Evolutionary conservation across 2,888 invertebrate genomes (phyloP).

Genomic region (Epinotia demarniana): DNA sequence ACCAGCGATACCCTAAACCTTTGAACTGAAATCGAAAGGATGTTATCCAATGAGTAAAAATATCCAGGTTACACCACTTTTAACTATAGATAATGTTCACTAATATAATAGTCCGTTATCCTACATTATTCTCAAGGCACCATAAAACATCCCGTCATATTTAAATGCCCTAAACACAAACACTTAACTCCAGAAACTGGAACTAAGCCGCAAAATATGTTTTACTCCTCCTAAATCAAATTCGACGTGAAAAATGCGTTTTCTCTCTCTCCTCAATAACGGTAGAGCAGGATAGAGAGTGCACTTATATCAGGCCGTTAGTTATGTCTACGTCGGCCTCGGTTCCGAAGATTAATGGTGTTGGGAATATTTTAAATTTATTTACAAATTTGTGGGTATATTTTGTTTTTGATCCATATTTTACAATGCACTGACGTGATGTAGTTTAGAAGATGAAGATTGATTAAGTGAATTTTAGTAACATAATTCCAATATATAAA

Average conservation of each 20-base stretch:
- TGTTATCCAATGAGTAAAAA: too few relatives aligned
- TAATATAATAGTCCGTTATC: background rate
- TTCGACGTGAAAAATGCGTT: constrained; percentile 30
- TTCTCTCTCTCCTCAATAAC: constrained; percentile 8
- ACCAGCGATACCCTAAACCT: too few relatives aligned
- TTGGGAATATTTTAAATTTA: constrained; percentile 42
- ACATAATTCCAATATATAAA: background rate
- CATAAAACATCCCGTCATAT: constrained; percentile 28
- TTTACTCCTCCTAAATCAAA: constrained; percentile 37
- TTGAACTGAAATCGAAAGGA: too few relatives aligned
- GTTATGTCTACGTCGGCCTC: constrained; percentile 37
- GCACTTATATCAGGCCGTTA: constrained; percentile 41
- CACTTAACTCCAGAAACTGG: constrained; percentile 31
- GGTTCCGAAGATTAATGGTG: constrained; percentile 41
- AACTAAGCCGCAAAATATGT: constrained; percentile 40
- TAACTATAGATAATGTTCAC: too few relatives aligned
- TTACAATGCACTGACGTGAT: background rate
- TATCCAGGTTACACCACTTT: too few relatives aligned
- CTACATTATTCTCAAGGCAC: background rate
- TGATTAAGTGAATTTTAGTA: background rate
- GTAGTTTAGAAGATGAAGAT: background rate
- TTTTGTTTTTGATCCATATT: constrained; percentile 25
- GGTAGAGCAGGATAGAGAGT: constrained; percentile 10
- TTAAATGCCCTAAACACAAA: constrained; percentile 28
- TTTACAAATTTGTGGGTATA: constrained; percentile 30